Conservation (phyloP, 2,888 invertebrate genomes). For the Conomelus anceps region DNA sequence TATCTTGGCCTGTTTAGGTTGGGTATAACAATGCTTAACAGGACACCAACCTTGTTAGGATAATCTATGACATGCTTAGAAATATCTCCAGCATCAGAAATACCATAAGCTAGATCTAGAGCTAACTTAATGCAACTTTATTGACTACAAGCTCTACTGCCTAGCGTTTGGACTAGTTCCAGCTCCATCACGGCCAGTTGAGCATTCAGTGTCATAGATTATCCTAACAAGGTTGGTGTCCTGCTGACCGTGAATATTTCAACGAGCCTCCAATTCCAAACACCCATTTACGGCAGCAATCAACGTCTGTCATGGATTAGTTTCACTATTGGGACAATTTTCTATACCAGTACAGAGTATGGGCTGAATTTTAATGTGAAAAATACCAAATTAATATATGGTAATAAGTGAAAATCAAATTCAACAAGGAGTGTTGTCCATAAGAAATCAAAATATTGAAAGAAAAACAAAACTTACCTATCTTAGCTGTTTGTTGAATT, state of each 20-base stretch:
- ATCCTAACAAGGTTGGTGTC: not conserved
- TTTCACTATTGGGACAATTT: too few relatives aligned
- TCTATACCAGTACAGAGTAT: too few relatives aligned
- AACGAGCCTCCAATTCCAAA: not conserved
- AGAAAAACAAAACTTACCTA: too few relatives aligned
- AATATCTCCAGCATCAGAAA: not conserved
- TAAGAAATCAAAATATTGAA: too few relatives aligned
- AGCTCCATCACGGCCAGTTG: not conserved
- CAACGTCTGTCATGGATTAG: too few relatives aligned
- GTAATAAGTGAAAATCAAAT: too few relatives aligned
- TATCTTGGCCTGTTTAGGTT: too few relatives aligned
- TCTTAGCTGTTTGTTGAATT: too few relatives aligned
- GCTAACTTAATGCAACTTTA: not conserved
- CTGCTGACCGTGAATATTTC: not conserved
- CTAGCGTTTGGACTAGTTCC: not conserved
- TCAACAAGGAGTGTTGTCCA: too few relatives aligned
- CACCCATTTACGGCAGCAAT: not conserved
- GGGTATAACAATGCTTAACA: too few relatives aligned
- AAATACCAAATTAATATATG: too few relatives aligned
- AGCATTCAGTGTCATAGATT: not conserved
- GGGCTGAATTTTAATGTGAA: too few relatives aligned
- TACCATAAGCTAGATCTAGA: not conserved
- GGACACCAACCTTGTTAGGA: not conserved
- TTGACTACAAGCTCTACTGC: not conserved
- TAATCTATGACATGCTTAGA: not conserved